A percentile compares a stretch with the other conserved stretches of the same genome.
phyloP scores from a whole-genome alignment of 2,113 vertebrate genomes.

The Pterocles gutturalis region DNA sequence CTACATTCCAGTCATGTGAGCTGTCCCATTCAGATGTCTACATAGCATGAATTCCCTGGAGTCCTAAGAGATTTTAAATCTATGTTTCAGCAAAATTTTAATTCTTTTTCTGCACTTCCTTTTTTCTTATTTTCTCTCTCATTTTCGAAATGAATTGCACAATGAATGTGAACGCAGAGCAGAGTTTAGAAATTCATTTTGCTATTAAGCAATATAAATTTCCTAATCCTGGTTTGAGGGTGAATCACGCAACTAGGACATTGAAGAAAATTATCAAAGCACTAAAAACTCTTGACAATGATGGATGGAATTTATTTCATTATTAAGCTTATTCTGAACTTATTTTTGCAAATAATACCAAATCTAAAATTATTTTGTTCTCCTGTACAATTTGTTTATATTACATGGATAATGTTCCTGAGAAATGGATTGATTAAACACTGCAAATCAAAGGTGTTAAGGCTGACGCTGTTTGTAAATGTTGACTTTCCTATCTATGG shows the following conservation, averaged over 20 bases:
- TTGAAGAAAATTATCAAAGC: background rate
- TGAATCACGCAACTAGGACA: background rate
- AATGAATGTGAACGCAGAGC: background rate
- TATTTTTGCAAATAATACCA: background rate
- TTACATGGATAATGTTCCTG: background rate
- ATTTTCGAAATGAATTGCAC: background rate
- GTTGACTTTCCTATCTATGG: background rate
- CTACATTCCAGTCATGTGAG: too few relatives aligned
- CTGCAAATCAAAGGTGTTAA: background rate
- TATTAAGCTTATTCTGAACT: background rate
- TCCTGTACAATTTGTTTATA: background rate
- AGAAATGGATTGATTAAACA: background rate
- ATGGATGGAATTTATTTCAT: background rate
- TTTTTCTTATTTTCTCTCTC: background rate
- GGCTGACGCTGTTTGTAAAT: background rate
- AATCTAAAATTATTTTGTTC: background rate
- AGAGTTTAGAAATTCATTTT: background rate
- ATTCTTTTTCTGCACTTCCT: background rate
- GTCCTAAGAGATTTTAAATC: background rate
- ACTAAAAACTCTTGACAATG: rapidly evolving
- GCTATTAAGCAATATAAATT: background rate
- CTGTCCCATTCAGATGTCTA: background rate
- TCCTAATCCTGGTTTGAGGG: background rate
- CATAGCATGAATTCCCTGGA: background rate
- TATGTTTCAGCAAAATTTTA: background rate